These are phyloP conservation scores for Ephydatia muelleri DNA, from an alignment of 37 sponge, comb jelly and placozoan genomes.

Conservation along the genomic window DNA sequence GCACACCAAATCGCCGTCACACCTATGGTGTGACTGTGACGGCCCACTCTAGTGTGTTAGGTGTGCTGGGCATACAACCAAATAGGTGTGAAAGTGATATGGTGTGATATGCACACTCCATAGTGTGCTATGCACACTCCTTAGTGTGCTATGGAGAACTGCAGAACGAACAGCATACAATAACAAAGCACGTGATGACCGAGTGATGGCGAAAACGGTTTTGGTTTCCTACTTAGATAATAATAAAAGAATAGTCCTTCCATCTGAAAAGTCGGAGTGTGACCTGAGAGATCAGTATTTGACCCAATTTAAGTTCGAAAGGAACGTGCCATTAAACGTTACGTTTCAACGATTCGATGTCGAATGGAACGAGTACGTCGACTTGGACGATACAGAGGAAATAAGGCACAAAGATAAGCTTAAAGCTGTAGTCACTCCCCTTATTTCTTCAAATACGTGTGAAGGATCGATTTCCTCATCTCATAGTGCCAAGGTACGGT, in stretches of 20 bases:
- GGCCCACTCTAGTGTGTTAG: too few species aligned
- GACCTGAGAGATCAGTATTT: constrained; percentile 12
- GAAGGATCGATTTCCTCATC: background rate
- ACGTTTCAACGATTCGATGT: constrained; percentile 46
- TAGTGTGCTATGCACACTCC: too few species aligned
- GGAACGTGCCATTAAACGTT: constrained; percentile 16
- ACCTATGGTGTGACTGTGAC: too few species aligned
- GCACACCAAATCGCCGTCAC: too few species aligned
- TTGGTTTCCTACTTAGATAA: constrained; percentile 1
- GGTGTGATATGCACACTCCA: too few species aligned
- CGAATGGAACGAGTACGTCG: constrained; percentile 53
- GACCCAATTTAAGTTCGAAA: constrained; percentile 14
- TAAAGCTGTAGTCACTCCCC: constrained; percentile 36
- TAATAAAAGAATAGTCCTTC: constrained; percentile 1
- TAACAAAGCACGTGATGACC: too few species aligned
- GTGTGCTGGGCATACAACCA: too few species aligned
- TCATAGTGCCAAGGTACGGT: background rate
- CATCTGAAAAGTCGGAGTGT: background rate
- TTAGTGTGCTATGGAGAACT: too few species aligned
- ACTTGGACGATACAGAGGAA: constrained; percentile 17
- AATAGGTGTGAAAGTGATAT: too few species aligned
- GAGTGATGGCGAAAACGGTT: background rate
- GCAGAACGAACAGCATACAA: too few species aligned
- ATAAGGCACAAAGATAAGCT: constrained; percentile 38
- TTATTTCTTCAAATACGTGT: background rate